Percentiles rank a stretch among this genome's conserved stretches.
These are phyloP conservation scores for Lepus timidus DNA, from an alignment of 2,113 vertebrate species.

Conservation along the genomic window DNA sequence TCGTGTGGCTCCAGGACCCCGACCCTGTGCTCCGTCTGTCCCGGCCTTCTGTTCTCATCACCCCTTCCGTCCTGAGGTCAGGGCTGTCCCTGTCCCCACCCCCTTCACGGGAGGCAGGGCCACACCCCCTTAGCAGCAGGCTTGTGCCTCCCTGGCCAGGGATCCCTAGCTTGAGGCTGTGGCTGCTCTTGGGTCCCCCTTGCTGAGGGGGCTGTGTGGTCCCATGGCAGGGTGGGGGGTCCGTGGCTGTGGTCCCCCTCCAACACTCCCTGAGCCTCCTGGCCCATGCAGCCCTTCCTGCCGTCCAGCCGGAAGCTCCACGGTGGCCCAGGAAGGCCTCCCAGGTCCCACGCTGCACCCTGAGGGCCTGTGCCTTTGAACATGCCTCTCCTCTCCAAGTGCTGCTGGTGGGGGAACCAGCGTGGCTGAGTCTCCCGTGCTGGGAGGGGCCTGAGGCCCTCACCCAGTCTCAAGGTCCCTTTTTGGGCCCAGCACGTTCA, in stretches of 20 bases:
- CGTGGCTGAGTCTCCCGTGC: no score
- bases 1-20: no score
- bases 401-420: neutral
- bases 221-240: no score
- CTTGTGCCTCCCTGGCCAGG: neutral
- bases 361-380: neutral
- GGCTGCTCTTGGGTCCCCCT: neutral
- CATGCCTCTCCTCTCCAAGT: neutral
- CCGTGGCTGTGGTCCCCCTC: neutral
- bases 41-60: neutral
- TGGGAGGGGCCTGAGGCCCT: neutral
- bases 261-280: neutral
- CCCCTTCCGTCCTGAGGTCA: neutral
- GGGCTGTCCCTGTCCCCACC: neutral
- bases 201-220: neutral
- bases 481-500: no score
- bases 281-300: neutral
- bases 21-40: no score
- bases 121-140: neutral
- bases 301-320: no score
- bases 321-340: no score
- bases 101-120: no score
- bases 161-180: neutral
- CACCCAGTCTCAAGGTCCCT: neutral
- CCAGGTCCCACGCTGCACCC: neutral